These are phyloP conservation scores for Oncopodura yosiiana DNA, from an alignment of 1,140 invertebrate genomes.

Conservation along the genomic window DNA sequence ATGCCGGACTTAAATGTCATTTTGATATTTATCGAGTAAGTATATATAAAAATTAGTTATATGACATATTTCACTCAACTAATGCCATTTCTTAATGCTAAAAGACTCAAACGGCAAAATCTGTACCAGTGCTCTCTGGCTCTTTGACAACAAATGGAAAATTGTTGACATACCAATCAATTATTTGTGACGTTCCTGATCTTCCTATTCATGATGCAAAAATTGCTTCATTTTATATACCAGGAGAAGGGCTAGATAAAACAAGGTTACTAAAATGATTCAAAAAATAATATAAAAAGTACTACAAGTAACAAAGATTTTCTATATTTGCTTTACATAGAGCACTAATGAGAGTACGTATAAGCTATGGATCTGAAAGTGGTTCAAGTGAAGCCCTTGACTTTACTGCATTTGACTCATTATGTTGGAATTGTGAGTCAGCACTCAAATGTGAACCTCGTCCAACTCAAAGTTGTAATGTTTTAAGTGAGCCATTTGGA, in stretches of 20 bases:
- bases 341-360: slow-evolving; percentile 20
- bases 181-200: slow-evolving; percentile 33
- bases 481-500: slow-evolving; percentile 31
- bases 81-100: not conserved
- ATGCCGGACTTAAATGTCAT: slow-evolving; percentile 29
- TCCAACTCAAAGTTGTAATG: slow-evolving; percentile 33
- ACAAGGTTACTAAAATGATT: slow-evolving; percentile 22
- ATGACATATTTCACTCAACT: not conserved
- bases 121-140: slow-evolving; percentile 21
- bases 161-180: slow-evolving; percentile 30
- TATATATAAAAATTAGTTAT: not conserved
- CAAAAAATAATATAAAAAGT: not conserved
- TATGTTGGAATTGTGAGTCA: slow-evolving; percentile 29
- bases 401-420: slow-evolving; percentile 28
- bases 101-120: slow-evolving; percentile 17
- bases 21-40: slow-evolving; percentile 33
- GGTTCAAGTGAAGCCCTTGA: slow-evolving; percentile 28
- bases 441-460: slow-evolving; percentile 22
- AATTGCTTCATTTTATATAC: slow-evolving; percentile 33
- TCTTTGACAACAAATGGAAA: slow-evolving; percentile 22
- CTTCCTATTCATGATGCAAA: slow-evolving; percentile 34
- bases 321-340: slow-evolving; percentile 6
- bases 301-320: not conserved
- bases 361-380: slow-evolving; percentile 29
- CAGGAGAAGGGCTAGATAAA: slow-evolving; percentile 35